Conservation (phyloP, 2,797 vertebrate species). For the Takifugu rubripes region DNA sequence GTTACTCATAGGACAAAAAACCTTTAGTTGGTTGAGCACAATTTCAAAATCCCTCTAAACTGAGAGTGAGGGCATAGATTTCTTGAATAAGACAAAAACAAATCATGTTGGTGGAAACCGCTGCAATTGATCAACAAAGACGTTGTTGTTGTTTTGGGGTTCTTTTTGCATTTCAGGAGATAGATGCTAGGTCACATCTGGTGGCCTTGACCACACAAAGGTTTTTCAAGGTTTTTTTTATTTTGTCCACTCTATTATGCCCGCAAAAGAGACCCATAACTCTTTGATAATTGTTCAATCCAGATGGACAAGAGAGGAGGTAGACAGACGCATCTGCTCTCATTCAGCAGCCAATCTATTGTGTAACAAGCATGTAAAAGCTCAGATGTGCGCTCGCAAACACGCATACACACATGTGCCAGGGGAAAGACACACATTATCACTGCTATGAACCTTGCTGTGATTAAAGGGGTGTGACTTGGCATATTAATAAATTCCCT, state of each 20-base stretch:
- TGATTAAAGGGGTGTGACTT: constrained; percentile 69
- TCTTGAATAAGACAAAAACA: too few species aligned
- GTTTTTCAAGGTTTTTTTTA: constrained; percentile 45
- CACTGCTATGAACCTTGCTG: constrained; percentile 18
- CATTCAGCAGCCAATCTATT: constrained; percentile 42
- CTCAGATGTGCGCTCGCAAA: constrained; percentile 15
- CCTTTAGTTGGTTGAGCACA: too few species aligned
- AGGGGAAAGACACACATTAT: constrained; percentile 17
- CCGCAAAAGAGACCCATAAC: constrained; percentile 54
- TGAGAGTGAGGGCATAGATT: too few species aligned
- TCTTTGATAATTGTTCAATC: constrained; percentile 63
- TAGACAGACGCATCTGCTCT: constrained; percentile 57
- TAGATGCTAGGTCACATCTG: constrained; percentile 59
- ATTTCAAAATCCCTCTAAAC: too few species aligned
- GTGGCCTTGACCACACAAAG: constrained; percentile 32
- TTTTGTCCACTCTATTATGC: constrained; percentile 53
- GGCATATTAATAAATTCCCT: constrained; percentile 53
- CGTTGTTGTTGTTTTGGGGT: not conserved
- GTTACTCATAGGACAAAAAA: too few species aligned
- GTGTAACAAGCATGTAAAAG: constrained; percentile 35
- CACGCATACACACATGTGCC: constrained; percentile 9
- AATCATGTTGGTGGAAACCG: not conserved
- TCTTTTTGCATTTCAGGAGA: not conserved
- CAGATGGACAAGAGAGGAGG: constrained; percentile 26
- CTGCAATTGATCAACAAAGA: not conserved